Conservation (phyloP, 37 sponge, comb jelly and placozoan genomes). For the Eunapius fragilis region DNA sequence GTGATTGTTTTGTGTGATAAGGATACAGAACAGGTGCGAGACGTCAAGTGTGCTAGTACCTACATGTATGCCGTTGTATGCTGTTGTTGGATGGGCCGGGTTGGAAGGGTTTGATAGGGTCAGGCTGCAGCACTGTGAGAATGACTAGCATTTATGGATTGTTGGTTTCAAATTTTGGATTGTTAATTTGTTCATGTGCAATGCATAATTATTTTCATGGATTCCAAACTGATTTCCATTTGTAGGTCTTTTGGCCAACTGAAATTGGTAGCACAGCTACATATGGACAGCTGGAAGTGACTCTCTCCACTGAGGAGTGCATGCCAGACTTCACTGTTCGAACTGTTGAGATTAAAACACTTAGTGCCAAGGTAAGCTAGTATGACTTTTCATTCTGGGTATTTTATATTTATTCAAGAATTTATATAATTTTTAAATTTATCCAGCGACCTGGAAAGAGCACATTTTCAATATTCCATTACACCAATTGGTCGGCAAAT, state of each 20-base stretch:
- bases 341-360: constrained; percentile 28
- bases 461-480: constrained; percentile 51
- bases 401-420: not conserved
- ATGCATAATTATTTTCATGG: not conserved
- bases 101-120: too few relatives aligned
- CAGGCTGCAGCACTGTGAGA: too few relatives aligned
- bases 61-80: too few relatives aligned
- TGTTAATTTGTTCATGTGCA: too few relatives aligned
- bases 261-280: not conserved
- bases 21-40: constrained; percentile 28
- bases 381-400: too few relatives aligned
- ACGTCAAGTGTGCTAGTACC: too few relatives aligned
- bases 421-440: not conserved
- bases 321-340: constrained; percentile 12
- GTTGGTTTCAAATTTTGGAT: too few relatives aligned
- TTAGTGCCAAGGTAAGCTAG: not conserved
- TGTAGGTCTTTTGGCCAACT: constrained; percentile 43
- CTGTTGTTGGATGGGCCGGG: too few relatives aligned
- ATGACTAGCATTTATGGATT: too few relatives aligned
- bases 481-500: constrained; percentile 48
- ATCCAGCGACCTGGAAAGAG: not conserved
- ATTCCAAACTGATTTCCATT: not conserved
- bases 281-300: constrained; percentile 56
- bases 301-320: constrained; percentile 15
- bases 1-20: constrained; percentile 43